Evolutionary conservation across 2,113 vertebrate species (phyloP), one percentile per base, ranked within the genome.

Genomic region (Oriolus oriolus): DNA sequence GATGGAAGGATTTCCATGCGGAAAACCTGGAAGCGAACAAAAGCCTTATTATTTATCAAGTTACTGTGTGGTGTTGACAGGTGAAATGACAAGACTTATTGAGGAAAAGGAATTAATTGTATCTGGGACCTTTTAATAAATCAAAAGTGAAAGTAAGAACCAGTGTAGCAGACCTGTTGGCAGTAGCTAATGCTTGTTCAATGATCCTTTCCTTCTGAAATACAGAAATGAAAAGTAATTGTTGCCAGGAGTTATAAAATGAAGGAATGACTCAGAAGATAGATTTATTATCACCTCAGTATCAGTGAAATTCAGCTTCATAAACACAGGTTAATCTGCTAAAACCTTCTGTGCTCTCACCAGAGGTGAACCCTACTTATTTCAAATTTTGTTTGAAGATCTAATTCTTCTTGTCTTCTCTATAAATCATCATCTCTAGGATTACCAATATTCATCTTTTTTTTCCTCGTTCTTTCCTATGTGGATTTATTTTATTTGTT

Each of bases 181-280:
- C 66, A 74, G 66, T 70, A 82, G 52, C 70, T 91, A 93, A 92
- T 77, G 52, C 77, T 93, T 79, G 59, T 83, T 97, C 91, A 85
- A 45, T 85, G 88, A 94, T 84, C 88, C 66, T 95, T 84, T 93
- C 47, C 63, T 76, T 90, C 81, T 77, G n/a, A 93, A 90, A 84
- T 70, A 52, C 59, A 93, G 54, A 96, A 96, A 79, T 69, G 65
- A 83, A 87, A 85, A 85, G 93, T 84, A 89, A 87, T 65, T 81
- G 41, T 87, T 96, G 93, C 90, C 96, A 95, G 77, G 52, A 92
- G 69, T 93, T 87, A 86, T 87, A 95, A 96, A 92, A 78, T 68
- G 52, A 95, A 94, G 77, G 73, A 95, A 66, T 54, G 23, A 75
- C 69, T 96, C 80, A 80, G 73, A 85, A 75, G 83, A 80, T 65